These are phyloP conservation scores for Schizopygopsis malacanthus DNA, from an alignment of 2,797 vertebrate species.

Conservation along the genomic window DNA sequence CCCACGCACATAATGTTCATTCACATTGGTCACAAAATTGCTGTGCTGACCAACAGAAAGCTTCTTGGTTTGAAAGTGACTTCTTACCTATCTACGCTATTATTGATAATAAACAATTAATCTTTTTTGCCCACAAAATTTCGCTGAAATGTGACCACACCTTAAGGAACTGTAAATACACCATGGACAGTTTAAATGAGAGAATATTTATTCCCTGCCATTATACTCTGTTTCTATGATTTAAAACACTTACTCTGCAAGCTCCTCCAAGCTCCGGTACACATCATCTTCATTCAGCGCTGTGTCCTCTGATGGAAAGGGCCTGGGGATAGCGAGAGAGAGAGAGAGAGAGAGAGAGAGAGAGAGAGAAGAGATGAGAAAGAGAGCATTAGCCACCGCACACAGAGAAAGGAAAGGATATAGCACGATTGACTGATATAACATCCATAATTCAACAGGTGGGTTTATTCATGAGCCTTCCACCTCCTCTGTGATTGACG, in stretches of 20 bases:
- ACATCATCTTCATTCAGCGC: conserved; percentile 93
- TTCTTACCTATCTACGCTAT: not conserved
- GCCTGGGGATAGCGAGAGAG: conserved; percentile 74
- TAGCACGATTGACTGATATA: conserved; percentile 37
- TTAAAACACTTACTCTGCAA: conserved; percentile 91
- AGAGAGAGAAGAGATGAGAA: conserved; percentile 61
- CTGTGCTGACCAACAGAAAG: not conserved
- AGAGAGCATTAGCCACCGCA: conserved; percentile 50
- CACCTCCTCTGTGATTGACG: conserved; percentile 58
- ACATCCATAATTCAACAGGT: conserved; percentile 62
- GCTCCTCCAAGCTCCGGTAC: conserved; percentile 95
- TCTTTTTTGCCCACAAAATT: not conserved
- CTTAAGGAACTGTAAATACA: not conserved
- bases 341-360: conserved; percentile 56
- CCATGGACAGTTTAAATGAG: not conserved
- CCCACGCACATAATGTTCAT: not conserved
- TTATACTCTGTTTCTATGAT: not conserved
- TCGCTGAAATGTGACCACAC: not conserved
- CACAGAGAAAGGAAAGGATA: conserved; percentile 29
- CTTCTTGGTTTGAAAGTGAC: not conserved
- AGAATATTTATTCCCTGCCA: not conserved
- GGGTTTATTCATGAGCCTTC: conserved; percentile 54
- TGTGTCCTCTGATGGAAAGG: conserved; percentile 96
- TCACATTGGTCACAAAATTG: not conserved
- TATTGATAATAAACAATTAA: not conserved